Conservation (phyloP, 2,797 vertebrate species). For the Myripristis jacobus region DNA sequence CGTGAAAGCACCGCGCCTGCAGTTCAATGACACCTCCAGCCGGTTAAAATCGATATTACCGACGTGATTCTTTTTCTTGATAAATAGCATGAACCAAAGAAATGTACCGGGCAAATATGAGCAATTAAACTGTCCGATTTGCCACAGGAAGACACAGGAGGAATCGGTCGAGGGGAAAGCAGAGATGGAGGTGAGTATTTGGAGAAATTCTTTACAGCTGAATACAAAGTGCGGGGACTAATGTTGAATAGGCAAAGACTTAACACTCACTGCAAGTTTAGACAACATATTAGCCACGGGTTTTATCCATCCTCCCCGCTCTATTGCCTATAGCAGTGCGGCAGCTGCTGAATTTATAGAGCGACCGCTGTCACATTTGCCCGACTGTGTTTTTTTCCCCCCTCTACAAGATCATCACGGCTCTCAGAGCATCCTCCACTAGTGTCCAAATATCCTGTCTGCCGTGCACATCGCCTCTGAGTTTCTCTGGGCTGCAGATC, state of each 20-base stretch:
- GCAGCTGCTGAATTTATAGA: slow-evolving; percentile 67
- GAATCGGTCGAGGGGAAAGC: slow-evolving; percentile 52
- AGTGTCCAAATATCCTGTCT: slow-evolving; percentile 81
- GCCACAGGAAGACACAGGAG: slow-evolving; percentile 29
- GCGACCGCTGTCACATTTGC: slow-evolving; percentile 74
- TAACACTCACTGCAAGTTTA: slow-evolving; percentile 54
- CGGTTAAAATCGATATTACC: slow-evolving; percentile 49
- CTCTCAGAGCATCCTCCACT: slow-evolving; percentile 80
- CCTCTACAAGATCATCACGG: slow-evolving; percentile 70
- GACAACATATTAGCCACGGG: slow-evolving; percentile 10
- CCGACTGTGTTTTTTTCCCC: slow-evolving; percentile 46
- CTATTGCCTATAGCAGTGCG: slow-evolving; percentile 54
- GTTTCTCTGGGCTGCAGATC: slow-evolving; percentile 67
- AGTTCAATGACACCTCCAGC: slow-evolving; percentile 65
- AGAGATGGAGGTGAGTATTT: slow-evolving; percentile 79
- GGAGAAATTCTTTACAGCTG: not conserved
- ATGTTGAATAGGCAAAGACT: slow-evolving; percentile 1
- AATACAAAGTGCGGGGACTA: slow-evolving; percentile 37
- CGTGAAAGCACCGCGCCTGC: slow-evolving; percentile 51
- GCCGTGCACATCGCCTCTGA: slow-evolving; percentile 77
- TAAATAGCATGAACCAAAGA: slow-evolving; percentile 18
- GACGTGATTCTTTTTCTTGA: slow-evolving; percentile 42
- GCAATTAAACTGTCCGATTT: slow-evolving; percentile 35
- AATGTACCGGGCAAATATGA: slow-evolving; percentile 15
- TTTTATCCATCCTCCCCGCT: slow-evolving; percentile 23